These are phyloP conservation scores for Phrynocephalus versicolor DNA, from an alignment of 2,113 vertebrate species.

Conservation along the genomic window DNA sequence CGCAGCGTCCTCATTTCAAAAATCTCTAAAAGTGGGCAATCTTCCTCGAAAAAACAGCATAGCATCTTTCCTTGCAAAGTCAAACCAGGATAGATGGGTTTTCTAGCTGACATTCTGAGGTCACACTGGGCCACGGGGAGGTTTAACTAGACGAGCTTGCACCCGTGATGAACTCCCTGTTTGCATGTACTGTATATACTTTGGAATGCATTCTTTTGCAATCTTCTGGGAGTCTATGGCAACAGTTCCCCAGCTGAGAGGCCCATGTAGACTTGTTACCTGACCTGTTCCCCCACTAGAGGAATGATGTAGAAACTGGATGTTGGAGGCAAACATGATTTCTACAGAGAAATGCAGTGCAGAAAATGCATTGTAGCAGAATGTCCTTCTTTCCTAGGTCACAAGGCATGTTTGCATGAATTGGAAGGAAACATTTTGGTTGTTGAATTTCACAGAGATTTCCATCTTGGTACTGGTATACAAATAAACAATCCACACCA, in stretches of 20 bases:
- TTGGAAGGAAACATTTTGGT: not conserved
- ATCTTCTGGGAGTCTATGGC: not conserved
- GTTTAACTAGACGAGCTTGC: not conserved
- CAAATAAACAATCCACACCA: too few species aligned
- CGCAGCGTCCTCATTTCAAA: too few species aligned
- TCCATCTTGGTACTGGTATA: not conserved
- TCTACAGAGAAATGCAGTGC: not conserved
- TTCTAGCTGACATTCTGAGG: not conserved
- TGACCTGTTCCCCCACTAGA: too few species aligned
- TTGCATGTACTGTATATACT: too few species aligned
- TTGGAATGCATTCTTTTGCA: not conserved
- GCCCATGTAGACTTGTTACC: too few species aligned
- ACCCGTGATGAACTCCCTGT: not conserved
- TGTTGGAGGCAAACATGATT: too few species aligned
- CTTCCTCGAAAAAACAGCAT: not conserved
- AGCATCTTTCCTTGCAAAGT: not conserved
- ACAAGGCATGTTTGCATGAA: not conserved
- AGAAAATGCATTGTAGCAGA: not conserved
- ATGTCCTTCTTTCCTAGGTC: not conserved
- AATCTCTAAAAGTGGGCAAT: not conserved
- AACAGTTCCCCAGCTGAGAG: not conserved
- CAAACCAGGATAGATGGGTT: not conserved
- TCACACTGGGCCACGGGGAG: not conserved
- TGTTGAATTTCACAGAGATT: not conserved
- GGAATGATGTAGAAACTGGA: too few species aligned